Conservation (phyloP, 2,888 invertebrate species). For the Ellobium chinense region DNA sequence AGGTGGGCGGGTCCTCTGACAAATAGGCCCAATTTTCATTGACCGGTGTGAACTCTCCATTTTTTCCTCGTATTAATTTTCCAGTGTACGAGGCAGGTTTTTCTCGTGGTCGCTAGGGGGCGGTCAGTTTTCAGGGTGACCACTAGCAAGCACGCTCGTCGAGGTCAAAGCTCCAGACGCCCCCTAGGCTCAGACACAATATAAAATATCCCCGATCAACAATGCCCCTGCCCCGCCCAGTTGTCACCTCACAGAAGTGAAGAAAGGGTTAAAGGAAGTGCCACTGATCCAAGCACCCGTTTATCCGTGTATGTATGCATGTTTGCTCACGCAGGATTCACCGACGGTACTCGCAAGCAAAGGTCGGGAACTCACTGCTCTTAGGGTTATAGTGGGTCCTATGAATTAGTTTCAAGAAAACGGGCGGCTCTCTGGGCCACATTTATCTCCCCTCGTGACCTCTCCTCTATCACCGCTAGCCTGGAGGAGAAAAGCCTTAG, state of each 20-base stretch:
- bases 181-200: slow-evolving; percentile 19
- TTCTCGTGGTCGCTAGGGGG: not conserved
- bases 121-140: slow-evolving; percentile 20
- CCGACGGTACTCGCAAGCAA: not conserved
- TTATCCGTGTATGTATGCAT: not conserved
- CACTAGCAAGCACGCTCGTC: not conserved
- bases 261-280: not conserved
- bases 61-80: slow-evolving; percentile 7
- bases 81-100: not conserved
- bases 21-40: not conserved
- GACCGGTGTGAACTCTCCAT: not conserved
- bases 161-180: not conserved
- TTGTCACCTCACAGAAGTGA: not conserved
- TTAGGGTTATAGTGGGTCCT: too few species aligned
- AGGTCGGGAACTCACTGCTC: too few species aligned
- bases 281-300: not conserved
- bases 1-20: slow-evolving; percentile 11
- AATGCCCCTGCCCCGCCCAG: not conserved
- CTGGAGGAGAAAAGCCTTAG: not conserved
- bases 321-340: not conserved
- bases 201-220: slow-evolving; percentile 5
- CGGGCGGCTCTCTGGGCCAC: too few species aligned
- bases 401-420: too few species aligned
- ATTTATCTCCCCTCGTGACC: too few species aligned
- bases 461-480: too few species aligned